Percentiles rank a stretch among this genome's conserved stretches.
Evolutionary conservation across 2,888 invertebrate species (phyloP).

Genomic region (Oscheius sp.): DNA sequence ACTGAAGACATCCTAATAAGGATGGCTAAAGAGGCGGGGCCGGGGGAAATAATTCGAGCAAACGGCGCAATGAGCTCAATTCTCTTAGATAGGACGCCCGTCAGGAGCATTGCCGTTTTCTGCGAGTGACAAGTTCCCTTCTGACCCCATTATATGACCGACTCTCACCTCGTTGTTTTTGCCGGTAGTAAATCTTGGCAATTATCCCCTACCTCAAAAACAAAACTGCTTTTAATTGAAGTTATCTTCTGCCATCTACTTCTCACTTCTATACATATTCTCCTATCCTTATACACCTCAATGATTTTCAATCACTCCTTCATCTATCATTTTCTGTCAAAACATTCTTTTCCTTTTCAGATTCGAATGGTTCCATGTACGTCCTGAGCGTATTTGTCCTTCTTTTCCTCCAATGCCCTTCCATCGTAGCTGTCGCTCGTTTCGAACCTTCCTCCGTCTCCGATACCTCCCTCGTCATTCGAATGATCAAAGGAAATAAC

Average conservation of each 20-base stretch:
- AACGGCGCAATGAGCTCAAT: slow-evolving; percentile 30
- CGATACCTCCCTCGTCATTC: slow-evolving; percentile 48
- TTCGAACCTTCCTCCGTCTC: slow-evolving; percentile 49
- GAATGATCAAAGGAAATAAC: slow-evolving; percentile 50
- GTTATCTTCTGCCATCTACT: not conserved
- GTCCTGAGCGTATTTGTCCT: not conserved
- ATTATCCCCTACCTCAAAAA: slow-evolving; percentile 8
- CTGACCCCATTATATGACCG: slow-evolving; percentile 8
- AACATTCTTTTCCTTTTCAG: not conserved
- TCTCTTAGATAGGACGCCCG: slow-evolving; percentile 17
- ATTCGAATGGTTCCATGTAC: slow-evolving; percentile 22
- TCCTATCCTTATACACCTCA: not conserved
- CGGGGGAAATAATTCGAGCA: slow-evolving; percentile 28
- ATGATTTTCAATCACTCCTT: not conserved
- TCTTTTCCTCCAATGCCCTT: not conserved
- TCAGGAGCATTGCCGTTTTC: slow-evolving; percentile 9
- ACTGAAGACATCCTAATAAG: not conserved
- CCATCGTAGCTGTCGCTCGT: slow-evolving; percentile 37
- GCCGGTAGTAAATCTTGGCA: slow-evolving; percentile 29
- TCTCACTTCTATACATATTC: not conserved
- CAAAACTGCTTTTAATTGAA: not conserved
- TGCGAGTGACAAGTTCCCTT: slow-evolving; percentile 11
- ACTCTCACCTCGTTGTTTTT: too few species aligned
- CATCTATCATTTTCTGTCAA: not conserved
- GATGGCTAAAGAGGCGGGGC: not conserved